Evolutionary conservation across 1,140 invertebrate genomes (phyloP).

Genomic region (Leptinotarsa texana): DNA sequence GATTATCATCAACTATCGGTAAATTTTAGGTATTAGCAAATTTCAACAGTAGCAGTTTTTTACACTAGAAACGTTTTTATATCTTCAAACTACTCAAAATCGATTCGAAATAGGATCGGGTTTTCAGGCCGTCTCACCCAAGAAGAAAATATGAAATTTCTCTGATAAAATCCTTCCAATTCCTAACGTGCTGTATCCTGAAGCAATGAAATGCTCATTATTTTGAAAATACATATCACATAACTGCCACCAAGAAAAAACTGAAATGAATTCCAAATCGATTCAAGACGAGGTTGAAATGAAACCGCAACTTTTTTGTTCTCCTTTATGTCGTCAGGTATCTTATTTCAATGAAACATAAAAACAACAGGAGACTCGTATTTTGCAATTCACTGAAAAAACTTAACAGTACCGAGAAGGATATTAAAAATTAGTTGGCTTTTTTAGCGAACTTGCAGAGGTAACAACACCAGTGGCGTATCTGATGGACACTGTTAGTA

Average conservation of each 20-base stretch:
- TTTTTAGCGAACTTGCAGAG: slow-evolving; percentile 3
- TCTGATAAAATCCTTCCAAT: no score
- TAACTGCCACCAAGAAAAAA: background rate
- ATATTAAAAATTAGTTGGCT: slow-evolving; percentile 6
- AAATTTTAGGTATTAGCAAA: no score
- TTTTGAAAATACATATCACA: slow-evolving; percentile 1
- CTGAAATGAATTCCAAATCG: background rate
- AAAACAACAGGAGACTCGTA: slow-evolving; percentile 8
- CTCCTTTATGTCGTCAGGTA: slow-evolving; percentile 5
- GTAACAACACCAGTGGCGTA: background rate
- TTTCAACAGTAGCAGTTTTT: no score
- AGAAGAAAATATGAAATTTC: no score
- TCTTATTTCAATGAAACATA: slow-evolving; percentile 3
- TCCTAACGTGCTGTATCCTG: no score
- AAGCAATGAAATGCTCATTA: background rate
- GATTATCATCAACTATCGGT: no score
- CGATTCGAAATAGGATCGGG: no score
- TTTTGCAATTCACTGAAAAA: slow-evolving; percentile 6
- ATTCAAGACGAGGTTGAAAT: slow-evolving; percentile 8
- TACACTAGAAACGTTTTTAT: no score
- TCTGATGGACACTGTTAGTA: no score
- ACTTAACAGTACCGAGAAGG: background rate
- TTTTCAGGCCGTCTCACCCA: no score
- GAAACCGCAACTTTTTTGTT: slow-evolving; percentile 5
- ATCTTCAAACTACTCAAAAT: no score